Percentiles rank a stretch among this genome's conserved stretches.
These are phyloP conservation scores for Cryptotis parvus DNA, from an alignment of 2,113 vertebrate species.

Conservation along the genomic window DNA sequence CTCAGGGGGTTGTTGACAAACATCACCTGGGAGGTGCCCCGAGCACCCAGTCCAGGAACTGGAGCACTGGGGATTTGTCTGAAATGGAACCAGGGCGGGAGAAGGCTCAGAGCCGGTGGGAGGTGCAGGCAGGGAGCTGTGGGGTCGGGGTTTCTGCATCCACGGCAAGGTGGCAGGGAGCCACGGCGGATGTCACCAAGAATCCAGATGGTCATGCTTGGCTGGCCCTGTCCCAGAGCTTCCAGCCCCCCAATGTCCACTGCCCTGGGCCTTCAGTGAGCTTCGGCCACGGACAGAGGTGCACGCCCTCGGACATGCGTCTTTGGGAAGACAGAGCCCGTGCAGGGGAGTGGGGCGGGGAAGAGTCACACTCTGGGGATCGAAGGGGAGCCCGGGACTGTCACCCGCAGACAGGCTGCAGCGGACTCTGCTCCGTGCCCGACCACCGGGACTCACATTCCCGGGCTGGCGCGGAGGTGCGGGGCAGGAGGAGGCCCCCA, in stretches of 20 bases:
- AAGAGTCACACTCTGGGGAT: background rate
- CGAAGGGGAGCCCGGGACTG: no score
- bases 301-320: no score
- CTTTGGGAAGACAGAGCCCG: no score
- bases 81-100: conserved; percentile 51
- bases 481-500: no score
- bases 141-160: accelerated
- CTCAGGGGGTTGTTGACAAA: conserved; percentile 98
- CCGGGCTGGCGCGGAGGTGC: accelerated
- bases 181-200: no score
- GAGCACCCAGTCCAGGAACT: conserved; percentile 96
- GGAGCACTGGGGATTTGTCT: conserved; percentile 94
- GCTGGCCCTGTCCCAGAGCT: no score
- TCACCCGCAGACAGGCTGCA: accelerated
- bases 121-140: accelerated
- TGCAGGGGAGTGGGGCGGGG: background rate
- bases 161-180: background rate
- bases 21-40: conserved; percentile 97
- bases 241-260: no score
- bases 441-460: no score
- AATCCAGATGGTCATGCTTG: no score
- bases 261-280: no score
- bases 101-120: background rate
- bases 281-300: no score
- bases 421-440: no score